Conservation (phyloP, 2,113 vertebrate genomes). For the Muntiacus reevesi region DNA sequence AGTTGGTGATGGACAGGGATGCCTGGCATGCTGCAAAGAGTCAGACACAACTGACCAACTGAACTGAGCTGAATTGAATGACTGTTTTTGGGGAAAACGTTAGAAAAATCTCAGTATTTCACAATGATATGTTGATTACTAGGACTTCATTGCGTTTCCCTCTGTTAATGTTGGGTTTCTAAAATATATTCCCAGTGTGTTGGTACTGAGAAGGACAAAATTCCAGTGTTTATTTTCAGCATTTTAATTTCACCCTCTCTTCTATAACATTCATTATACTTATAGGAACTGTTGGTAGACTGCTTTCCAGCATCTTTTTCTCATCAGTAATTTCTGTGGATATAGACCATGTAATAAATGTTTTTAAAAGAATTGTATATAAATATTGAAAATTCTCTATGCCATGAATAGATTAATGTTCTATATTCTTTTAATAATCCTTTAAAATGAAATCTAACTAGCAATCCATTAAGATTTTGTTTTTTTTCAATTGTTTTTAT, state of each 20-base stretch:
- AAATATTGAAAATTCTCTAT: background rate
- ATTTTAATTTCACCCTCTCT: background rate
- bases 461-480: background rate
- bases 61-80: background rate
- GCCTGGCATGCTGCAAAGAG: background rate
- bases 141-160: background rate
- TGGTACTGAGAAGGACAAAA: background rate
- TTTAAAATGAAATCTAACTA: background rate
- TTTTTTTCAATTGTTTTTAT: background rate
- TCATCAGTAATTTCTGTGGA: background rate
- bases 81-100: background rate
- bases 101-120: background rate
- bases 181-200: background rate
- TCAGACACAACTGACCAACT: background rate
- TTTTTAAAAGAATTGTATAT: background rate
- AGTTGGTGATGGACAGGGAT: background rate
- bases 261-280: background rate
- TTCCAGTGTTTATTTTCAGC: background rate
- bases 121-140: background rate
- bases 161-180: background rate
- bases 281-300: background rate
- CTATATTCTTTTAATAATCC: background rate
- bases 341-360: background rate
- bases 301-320: background rate
- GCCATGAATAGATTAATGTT: background rate